Conservation (phyloP, 1,140 invertebrate genomes). For the Ips typographus region DNA sequence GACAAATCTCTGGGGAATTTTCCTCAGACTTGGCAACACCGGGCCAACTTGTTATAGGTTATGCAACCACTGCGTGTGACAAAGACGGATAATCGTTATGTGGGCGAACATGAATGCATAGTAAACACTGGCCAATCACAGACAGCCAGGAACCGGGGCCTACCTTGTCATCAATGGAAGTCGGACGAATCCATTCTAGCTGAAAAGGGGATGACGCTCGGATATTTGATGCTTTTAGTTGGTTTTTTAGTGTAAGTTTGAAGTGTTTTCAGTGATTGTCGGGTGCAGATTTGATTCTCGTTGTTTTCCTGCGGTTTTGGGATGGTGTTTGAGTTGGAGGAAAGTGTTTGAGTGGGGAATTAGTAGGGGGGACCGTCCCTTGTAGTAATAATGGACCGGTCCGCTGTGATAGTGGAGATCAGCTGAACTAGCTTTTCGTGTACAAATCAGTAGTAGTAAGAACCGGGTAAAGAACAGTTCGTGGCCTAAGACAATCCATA, state of each 20-base stretch:
- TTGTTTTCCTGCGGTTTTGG: too few relatives aligned
- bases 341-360: too few relatives aligned
- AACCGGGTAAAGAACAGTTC: slow-evolving; percentile 35
- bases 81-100: slow-evolving; percentile 41
- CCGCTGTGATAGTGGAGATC: slow-evolving; percentile 41
- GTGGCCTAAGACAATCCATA: slow-evolving; percentile 34
- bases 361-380: slow-evolving; percentile 34
- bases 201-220: slow-evolving; percentile 16
- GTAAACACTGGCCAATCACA: slow-evolving; percentile 49
- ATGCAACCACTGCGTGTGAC: slow-evolving; percentile 40
- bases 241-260: too few relatives aligned
- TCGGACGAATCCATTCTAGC: slow-evolving; percentile 45
- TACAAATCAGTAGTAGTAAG: slow-evolving; percentile 42
- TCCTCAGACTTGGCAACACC: neutral
- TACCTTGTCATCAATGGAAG: slow-evolving; percentile 55
- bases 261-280: too few relatives aligned
- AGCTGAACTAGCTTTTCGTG: slow-evolving; percentile 42
- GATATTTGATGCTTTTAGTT: too few relatives aligned
- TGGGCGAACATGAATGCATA: slow-evolving; percentile 47
- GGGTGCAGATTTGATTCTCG: too few relatives aligned
- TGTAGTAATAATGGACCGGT: slow-evolving; percentile 47
- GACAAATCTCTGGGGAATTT: too few relatives aligned
- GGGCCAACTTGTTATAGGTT: slow-evolving; percentile 37
- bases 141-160: slow-evolving; percentile 47
- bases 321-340: too few relatives aligned